Percentiles rank a stretch among this genome's conserved stretches.
phyloP scores from a whole-genome alignment of 2,888 invertebrate genomes.

The Lysandra coridon region DNA sequence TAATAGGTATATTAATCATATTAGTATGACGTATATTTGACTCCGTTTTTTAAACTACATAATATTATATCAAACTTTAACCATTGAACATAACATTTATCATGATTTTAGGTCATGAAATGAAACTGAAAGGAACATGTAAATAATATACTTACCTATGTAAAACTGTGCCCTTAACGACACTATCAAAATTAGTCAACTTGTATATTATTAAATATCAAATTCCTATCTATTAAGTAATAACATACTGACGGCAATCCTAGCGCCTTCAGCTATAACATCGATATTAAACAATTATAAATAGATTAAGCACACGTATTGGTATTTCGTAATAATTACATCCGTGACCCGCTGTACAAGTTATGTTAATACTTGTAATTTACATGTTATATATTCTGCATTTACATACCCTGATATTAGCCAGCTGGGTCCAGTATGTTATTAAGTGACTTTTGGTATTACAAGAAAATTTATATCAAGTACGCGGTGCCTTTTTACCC shows the following conservation, averaged over 20 bases:
- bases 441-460: neutral
- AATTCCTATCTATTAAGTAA: neutral
- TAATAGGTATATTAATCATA: too few species aligned
- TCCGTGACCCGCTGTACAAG: neutral
- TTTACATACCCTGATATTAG: neutral
- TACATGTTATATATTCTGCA: neutral
- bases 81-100: too few species aligned
- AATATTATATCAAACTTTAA: too few species aligned
- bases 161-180: too few species aligned
- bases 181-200: neutral
- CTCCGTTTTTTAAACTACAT: too few species aligned
- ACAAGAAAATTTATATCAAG: neutral
- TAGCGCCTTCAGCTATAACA: neutral
- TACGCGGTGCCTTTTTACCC: too few species aligned
- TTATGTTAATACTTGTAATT: constrained; percentile 6
- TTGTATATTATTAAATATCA: neutral
- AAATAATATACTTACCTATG: too few species aligned
- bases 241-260: constrained; percentile 34
- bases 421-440: neutral
- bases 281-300: constrained; percentile 27
- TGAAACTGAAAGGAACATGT: too few species aligned
- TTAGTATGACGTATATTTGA: too few species aligned
- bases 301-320: constrained; percentile 9
- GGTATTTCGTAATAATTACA: constrained; percentile 12
- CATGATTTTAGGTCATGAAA: too few species aligned